Conservation (phyloP, 2,797 vertebrate genomes). For the Setipinna tenuifilis region DNA sequence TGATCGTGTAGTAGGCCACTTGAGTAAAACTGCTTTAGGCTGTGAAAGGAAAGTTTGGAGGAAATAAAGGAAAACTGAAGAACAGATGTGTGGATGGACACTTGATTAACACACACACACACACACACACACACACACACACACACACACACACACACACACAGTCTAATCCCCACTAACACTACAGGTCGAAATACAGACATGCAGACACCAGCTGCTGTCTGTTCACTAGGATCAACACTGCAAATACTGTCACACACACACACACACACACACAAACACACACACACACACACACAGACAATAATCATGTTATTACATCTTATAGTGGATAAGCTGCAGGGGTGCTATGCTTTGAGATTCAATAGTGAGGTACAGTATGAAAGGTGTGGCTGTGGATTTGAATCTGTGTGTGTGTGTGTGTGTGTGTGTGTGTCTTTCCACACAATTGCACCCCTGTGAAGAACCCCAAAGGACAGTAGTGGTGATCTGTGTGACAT, state of each 20-base stretch:
- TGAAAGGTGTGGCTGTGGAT: background rate
- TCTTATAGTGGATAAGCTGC: background rate
- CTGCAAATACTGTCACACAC: background rate
- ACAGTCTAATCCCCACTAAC: conserved; percentile 4
- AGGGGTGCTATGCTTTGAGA: background rate
- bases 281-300: conserved; percentile 4
- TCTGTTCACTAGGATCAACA: background rate
- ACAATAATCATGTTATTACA: conserved; percentile 1
- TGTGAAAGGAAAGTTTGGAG: background rate
- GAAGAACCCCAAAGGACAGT: background rate
- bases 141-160: conserved; percentile 25
- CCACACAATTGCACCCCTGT: background rate
- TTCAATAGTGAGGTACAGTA: background rate
- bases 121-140: conserved; percentile 20
- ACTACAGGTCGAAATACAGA: background rate
- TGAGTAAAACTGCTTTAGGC: background rate
- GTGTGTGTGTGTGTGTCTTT: background rate
- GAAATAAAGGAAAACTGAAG: background rate
- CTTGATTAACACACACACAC: background rate
- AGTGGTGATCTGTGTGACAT: background rate
- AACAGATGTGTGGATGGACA: background rate
- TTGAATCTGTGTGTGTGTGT: background rate
- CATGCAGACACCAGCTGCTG: conserved; percentile 29
- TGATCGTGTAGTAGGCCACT: background rate
- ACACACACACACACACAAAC: conserved; percentile 19